Evolutionary conservation across 2,888 invertebrate genomes (phyloP), one percentile per base, ranked within the genome.

Genomic region (Imbricaverruca yamaguchii): DNA sequence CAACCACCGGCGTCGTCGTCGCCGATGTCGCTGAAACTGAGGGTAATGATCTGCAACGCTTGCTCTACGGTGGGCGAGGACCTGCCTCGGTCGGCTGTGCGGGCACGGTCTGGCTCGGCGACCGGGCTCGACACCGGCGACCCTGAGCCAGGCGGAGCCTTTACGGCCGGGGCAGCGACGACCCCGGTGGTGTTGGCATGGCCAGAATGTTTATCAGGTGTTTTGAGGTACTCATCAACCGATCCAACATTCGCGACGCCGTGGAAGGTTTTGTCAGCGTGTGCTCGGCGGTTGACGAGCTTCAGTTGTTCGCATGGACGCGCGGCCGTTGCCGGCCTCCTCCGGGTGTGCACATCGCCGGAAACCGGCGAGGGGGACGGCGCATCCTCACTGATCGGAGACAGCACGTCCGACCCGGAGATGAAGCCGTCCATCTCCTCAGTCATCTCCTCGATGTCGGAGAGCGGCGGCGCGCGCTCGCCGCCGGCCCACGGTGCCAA

Each of bases 401-500:
- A 74, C 74, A 74, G 55, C 3, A 74, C 21, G 21, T 74, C 74
- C 55, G 74, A 74, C 21, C 55, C 55, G 3, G 74, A 74, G 21
- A 74, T 23, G 74, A 74, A 74, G 21, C 74, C 74, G 53, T 74
- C 74, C 74, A 74, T 53, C 55, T 74, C 74, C 55, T 74, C 74
- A 3, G 53, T 74, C 21, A 74, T 74, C 74, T 74, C 74, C 55
- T 74, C 74, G 18, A 74, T 74, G 74, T 55, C 74, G 21, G 74
- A 74, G 53, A 74, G 74, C 18, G 74, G 74, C 74, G 55, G 53
- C 21, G 53, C 6, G 1, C 15, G 12, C 53, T 21, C 74, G 18
- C 23, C 10, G n/a, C 53, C 23, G 21, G 6, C 12, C 18, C 55
- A 13, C 21, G n/a, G 6, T 12, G 21, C 55, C 18, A 55, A 15